Conservation (phyloP, 2,113 vertebrate genomes). For the Python bivittatus region DNA sequence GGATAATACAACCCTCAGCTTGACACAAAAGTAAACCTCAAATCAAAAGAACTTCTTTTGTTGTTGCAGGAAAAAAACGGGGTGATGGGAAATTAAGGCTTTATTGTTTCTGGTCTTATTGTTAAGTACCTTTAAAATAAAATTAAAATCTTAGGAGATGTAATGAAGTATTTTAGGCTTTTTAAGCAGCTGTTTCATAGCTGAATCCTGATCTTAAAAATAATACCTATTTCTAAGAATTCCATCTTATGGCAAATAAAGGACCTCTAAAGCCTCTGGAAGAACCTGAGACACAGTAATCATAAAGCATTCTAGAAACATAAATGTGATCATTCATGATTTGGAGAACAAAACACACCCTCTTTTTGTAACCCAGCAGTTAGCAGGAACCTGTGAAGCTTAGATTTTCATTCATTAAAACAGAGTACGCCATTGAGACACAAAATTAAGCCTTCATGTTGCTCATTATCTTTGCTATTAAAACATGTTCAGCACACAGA, state of each 20-base stretch:
- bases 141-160: not conserved
- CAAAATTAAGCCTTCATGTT: not conserved
- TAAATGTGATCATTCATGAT: not conserved
- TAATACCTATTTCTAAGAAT: not conserved
- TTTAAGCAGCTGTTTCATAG: not conserved
- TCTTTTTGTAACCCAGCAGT: not conserved
- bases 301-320: not conserved
- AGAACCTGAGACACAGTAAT: not conserved
- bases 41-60: not conserved
- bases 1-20: not conserved
- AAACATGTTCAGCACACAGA: not conserved
- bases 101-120: not conserved
- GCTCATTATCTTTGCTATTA: not conserved
- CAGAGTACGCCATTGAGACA: not conserved
- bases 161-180: not conserved
- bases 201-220: not conserved
- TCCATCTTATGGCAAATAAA: not conserved
- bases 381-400: not conserved
- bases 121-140: not conserved
- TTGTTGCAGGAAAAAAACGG: not conserved
- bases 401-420: not conserved
- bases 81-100: not conserved
- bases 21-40: not conserved
- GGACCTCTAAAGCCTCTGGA: not conserved
- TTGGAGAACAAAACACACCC: not conserved